Conservation (phyloP, 2,797 vertebrate species). For the Cyclura pinguis region DNA sequence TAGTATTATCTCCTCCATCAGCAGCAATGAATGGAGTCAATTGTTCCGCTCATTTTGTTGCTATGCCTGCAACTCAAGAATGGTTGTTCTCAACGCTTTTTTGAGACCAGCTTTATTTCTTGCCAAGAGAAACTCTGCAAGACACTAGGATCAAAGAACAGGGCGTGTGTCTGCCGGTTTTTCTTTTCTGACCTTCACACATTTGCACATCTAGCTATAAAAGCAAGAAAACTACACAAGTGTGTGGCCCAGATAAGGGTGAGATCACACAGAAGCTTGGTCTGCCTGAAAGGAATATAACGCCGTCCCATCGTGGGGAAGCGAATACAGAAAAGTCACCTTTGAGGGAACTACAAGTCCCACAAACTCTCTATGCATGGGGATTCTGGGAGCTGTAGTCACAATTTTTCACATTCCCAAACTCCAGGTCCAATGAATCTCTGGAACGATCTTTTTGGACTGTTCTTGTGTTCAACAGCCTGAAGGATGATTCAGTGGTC, state of each 20-base stretch:
- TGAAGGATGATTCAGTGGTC: background rate
- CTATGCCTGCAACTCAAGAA: background rate
- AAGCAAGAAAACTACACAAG: background rate
- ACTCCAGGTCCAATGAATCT: background rate
- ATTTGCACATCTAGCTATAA: background rate
- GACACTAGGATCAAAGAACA: background rate
- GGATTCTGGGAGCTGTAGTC: too few species aligned
- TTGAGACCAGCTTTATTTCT: background rate
- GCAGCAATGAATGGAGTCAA: constrained; percentile 19
- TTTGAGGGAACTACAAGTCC: too few species aligned
- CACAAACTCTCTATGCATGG: too few species aligned
- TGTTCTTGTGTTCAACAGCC: background rate
- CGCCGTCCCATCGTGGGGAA: background rate
- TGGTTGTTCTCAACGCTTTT: background rate
- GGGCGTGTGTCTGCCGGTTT: background rate
- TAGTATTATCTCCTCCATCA: constrained; percentile 32
- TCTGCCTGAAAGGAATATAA: background rate
- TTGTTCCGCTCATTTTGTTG: background rate
- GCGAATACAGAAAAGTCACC: too few species aligned
- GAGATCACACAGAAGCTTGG: background rate
- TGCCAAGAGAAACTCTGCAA: constrained; percentile 1
- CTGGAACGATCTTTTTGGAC: background rate
- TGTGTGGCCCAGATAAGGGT: background rate
- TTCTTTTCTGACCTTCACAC: background rate
- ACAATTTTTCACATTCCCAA: too few species aligned